phyloP scores from a whole-genome alignment of 2,113 vertebrate genomes.

The Ellobius talpinus region DNA sequence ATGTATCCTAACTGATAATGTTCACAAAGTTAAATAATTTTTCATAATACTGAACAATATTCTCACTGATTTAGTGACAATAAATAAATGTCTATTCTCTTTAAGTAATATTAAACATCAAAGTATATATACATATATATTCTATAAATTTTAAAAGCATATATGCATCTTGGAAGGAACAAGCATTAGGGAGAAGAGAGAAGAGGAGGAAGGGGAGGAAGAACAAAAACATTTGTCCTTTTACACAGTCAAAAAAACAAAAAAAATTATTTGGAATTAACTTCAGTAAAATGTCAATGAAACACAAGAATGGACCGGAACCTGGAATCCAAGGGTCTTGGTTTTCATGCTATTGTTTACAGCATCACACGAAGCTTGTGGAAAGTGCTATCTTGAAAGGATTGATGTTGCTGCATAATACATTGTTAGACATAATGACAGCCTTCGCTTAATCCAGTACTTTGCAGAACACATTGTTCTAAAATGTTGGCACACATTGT shows the following conservation, averaged over 20 bases:
- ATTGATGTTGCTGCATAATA: not conserved
- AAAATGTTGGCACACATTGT: not conserved
- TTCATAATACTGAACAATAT: not conserved
- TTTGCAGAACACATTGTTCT: accelerated
- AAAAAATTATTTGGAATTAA: not conserved
- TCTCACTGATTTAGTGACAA: not conserved
- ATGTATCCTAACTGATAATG: not conserved
- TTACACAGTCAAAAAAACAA: not conserved
- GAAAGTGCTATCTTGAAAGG: not conserved
- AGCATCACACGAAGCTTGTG: not conserved
- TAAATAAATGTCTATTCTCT: not conserved
- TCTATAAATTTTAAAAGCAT: not conserved
- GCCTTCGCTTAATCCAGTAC: not conserved
- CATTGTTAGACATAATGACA: not conserved
- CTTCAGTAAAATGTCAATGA: not conserved
- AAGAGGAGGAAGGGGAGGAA: no score
- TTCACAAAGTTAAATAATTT: not conserved
- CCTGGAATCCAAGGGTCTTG: not conserved
- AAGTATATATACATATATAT: not conserved
- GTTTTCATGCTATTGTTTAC: not conserved
- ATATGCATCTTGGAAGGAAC: not conserved
- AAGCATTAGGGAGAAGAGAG: no score
- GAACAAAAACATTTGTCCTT: not conserved
- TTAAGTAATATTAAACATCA: slow-evolving; percentile 35
- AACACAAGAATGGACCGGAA: not conserved